Evolutionary conservation across 2,113 vertebrate species (phyloP), one percentile per base, ranked within the genome.

Genomic region (Sylvilagus bachmani): DNA sequence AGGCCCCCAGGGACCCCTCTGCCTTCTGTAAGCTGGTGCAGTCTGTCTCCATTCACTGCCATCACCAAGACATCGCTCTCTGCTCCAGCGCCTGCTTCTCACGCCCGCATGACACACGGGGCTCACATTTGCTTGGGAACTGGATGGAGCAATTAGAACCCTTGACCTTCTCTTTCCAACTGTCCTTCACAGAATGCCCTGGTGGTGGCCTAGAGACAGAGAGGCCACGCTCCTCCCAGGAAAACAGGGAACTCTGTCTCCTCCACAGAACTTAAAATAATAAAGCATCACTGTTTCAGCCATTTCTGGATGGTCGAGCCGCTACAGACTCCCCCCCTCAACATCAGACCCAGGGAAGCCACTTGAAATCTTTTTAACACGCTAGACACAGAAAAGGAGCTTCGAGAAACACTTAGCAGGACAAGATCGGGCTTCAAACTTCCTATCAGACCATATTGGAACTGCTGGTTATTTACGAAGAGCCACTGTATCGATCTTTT

Each of bases 291-390:
- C 24, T 92, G 70, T n/a, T 89, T 67, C 55, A 10, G 51, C 71
- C 70, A 31, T 53, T 62, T 94, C 82, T 84, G 70, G 61, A 80
- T 61, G 19, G 55, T n/a, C 55, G 79, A 29, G 21, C 81, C 84
- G 80, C 62, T 19, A 24, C 73, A 33, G 55, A 74, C 36, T n/a
- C 89, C 19, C 29, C 5, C 31, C 62, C 74, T 85, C 83, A 71
- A 49, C 4, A 21, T 17, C 69, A 78, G 55, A 19, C 51, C 33
- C 53, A 74, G 7, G 3, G 16, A 78, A 82, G 33, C n/a, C n/a
- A 82, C 74, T 79, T 91, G 55, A 58, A 24, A 82, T 61, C 24
- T 77, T 44, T 80, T 70, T 66, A 44, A 44, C 44, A 44, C 44
- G 6, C 6, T 44, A 44, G 44, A 44, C 44, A 44, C 44, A 44